These are phyloP conservation scores for Caiman crocodilus DNA, from an alignment of 2,797 vertebrate species.

Conservation along the genomic window DNA sequence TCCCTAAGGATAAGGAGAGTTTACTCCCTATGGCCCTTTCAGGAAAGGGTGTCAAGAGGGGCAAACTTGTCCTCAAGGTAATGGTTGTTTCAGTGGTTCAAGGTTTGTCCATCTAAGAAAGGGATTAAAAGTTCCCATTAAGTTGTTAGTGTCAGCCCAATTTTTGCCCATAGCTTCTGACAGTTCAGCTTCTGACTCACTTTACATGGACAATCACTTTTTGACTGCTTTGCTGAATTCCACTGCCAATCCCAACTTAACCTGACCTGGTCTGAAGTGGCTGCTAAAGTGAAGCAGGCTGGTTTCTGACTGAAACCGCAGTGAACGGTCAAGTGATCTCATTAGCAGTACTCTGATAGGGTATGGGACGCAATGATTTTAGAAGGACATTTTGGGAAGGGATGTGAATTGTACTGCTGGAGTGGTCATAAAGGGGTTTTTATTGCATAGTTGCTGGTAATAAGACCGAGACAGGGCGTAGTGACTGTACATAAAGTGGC, in stretches of 20 bases:
- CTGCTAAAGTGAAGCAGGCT: fast-evolving
- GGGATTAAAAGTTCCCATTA: background rate
- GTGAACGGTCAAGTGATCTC: background rate
- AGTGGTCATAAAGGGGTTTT: background rate
- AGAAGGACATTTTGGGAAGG: background rate
- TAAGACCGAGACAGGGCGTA: background rate
- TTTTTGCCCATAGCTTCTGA: fast-evolving
- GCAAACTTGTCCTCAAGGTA: fast-evolving
- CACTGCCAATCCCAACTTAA: fast-evolving
- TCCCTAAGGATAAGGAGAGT: fast-evolving
- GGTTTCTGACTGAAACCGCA: background rate
- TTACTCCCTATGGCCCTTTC: fast-evolving
- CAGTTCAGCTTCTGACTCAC: background rate
- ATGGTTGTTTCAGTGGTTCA: fast-evolving
- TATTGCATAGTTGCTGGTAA: slow-evolving; percentile 48
- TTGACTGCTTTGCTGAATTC: background rate
- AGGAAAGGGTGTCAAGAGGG: background rate
- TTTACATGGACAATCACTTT: too few species aligned
- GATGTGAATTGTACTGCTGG: fast-evolving
- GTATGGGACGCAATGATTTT: background rate
- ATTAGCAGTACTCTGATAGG: background rate
- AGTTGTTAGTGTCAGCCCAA: background rate
- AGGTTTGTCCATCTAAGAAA: background rate
- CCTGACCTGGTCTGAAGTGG: background rate
- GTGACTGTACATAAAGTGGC: background rate